Percentiles rank a stretch among this genome's conserved stretches.
Conservation (phyloP, 2,888 invertebrate species). For the Drosophila monieri region DNA sequence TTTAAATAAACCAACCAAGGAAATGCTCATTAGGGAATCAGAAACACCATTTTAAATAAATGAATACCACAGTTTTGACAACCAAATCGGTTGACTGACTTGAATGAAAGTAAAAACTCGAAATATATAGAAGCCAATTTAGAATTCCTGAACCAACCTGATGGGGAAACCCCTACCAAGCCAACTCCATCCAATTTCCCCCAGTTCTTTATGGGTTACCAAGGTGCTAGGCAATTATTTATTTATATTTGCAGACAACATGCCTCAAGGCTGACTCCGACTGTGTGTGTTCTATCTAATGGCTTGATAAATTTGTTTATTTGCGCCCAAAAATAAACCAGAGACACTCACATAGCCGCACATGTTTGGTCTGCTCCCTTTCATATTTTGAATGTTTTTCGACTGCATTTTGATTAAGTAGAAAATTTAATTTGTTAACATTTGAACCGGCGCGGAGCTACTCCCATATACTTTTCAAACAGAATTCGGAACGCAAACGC, state of each 20-base stretch:
- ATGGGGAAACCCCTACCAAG: conserved; percentile 5
- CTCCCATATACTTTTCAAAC: conserved; percentile 38
- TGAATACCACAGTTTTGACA: background rate
- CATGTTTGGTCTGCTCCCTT: conserved; percentile 51
- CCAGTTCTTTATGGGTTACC: conserved; percentile 19
- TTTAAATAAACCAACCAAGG: background rate
- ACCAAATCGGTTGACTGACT: background rate
- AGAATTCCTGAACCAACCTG: background rate
- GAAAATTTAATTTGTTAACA: conserved; percentile 72
- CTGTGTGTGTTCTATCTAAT: conserved; percentile 62
- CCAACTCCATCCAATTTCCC: conserved; percentile 14
- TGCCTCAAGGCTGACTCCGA: conserved; percentile 59
- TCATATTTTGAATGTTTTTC: conserved; percentile 60
- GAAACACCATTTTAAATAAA: background rate
- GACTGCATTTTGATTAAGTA: conserved; percentile 72
- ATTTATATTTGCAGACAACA: conserved; percentile 50
- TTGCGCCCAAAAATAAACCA: conserved; percentile 66
- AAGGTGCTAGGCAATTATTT: conserved; percentile 62
- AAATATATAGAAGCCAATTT: background rate
- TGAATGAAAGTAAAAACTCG: background rate
- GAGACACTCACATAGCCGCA: conserved; percentile 29
- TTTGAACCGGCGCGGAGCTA: conserved; percentile 49
- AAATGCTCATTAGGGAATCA: background rate
- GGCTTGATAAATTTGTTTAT: conserved; percentile 73
- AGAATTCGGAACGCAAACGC: conserved; percentile 46